Percentiles rank a stretch among this genome's conserved stretches.
phyloP scores from a whole-genome alignment of 2,113 vertebrate species.

The Ginglymostoma cirratum region DNA sequence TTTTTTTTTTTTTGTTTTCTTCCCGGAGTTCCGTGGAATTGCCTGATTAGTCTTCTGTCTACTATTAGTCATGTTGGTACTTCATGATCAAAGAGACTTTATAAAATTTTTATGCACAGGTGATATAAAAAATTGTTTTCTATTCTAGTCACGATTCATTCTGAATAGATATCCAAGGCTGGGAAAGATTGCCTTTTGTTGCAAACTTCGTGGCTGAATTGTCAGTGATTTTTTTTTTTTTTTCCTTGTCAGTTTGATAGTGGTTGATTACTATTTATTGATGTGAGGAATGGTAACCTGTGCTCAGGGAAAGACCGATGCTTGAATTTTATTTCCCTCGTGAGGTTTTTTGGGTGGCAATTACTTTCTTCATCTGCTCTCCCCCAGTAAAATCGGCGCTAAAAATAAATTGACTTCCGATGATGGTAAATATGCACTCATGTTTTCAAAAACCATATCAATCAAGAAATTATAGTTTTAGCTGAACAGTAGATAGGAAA shows the following conservation, averaged over 20 bases:
- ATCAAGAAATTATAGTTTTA: not conserved
- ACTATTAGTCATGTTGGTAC: not conserved
- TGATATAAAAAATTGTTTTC: not conserved
- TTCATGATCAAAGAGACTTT: not conserved
- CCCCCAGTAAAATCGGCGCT: not conserved
- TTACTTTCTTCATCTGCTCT: not conserved
- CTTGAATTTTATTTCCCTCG: not conserved
- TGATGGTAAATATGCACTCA: not conserved
- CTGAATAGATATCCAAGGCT: not conserved
- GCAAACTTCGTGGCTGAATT: not conserved
- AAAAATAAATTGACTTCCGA: not conserved
- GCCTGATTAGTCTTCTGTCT: not conserved
- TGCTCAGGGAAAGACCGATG: not conserved
- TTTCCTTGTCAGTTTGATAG: not conserved
- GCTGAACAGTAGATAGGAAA: not conserved
- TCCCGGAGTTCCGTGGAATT: not conserved
- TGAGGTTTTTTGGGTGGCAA: not conserved
- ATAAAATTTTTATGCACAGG: not conserved
- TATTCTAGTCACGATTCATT: not conserved
- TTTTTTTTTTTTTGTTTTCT: conserved; percentile 15
- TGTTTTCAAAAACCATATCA: not conserved
- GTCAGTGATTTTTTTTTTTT: not conserved
- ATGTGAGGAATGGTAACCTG: not conserved
- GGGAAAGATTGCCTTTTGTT: not conserved
- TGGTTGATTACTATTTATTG: not conserved